A percentile compares a stretch with the other conserved stretches of the same genome.
Evolutionary conservation across 2,888 invertebrate genomes (phyloP).

Genomic region (Dynastes maya): DNA sequence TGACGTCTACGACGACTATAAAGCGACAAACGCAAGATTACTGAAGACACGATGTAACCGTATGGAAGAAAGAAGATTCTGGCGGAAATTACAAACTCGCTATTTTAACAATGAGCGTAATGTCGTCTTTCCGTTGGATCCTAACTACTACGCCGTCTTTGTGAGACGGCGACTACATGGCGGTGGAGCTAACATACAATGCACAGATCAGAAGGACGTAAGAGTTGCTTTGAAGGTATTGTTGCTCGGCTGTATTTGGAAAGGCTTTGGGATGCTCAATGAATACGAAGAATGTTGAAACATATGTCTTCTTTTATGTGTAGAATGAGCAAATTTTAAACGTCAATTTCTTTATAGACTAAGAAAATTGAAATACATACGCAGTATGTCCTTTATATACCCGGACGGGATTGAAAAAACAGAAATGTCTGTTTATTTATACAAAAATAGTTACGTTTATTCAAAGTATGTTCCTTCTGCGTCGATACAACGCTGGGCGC

Average conservation of each 20-base stretch:
- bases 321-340: neutral
- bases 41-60: constrained; percentile 25
- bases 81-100: constrained; percentile 10
- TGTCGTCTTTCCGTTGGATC: neutral
- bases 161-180: neutral
- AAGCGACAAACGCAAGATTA: constrained; percentile 25
- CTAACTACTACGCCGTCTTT: constrained; percentile 10
- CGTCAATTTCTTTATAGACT: too few relatives aligned
- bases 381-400: too few relatives aligned
- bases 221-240: constrained; percentile 4
- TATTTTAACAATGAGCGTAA: constrained; percentile 7
- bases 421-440: too few relatives aligned
- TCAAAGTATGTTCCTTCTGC: too few relatives aligned
- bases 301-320: neutral
- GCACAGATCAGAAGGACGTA: neutral
- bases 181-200: neutral
- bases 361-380: too few relatives aligned
- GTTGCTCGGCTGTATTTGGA: neutral
- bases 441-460: too few relatives aligned
- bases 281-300: neutral
- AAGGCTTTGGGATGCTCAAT: constrained; percentile 2
- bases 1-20: neutral
- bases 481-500: too few relatives aligned
- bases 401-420: too few relatives aligned
- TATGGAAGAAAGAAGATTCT: constrained; percentile 10